Evolutionary conservation across 37 sponge, comb jelly and placozoan species (phyloP).

Genomic region (Beroe forskalii): DNA sequence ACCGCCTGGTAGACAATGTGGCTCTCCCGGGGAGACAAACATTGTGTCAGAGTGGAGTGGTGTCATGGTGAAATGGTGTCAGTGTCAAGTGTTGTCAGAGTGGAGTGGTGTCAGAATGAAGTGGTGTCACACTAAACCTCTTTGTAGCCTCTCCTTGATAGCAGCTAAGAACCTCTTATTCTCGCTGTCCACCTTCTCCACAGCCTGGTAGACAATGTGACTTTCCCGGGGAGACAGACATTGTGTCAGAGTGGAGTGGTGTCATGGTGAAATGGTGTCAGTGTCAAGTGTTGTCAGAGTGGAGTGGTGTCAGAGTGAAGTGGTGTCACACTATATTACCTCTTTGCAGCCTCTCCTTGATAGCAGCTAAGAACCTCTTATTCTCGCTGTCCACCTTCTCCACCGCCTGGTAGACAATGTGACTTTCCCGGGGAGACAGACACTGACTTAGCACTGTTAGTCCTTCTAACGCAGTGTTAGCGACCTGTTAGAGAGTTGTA

Average conservation of each 20-base stretch:
- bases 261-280: too few species aligned
- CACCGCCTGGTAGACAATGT: background rate
- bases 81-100: too few species aligned
- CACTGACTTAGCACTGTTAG: background rate
- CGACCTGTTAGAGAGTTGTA: background rate
- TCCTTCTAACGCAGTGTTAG: conserved; percentile 24
- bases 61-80: too few species aligned
- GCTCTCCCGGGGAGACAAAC: background rate
- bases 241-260: too few species aligned
- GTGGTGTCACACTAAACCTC: too few species aligned
- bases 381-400: conserved; percentile 3
- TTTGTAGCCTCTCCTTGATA: background rate
- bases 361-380: background rate
- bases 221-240: too few species aligned
- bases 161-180: background rate
- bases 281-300: too few species aligned
- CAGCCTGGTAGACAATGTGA: background rate
- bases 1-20: background rate
- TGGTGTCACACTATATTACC: too few species aligned
- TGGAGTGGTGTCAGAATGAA: too few species aligned
- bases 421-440: background rate
- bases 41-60: background rate
- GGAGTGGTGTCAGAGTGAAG: too few species aligned
- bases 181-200: background rate
- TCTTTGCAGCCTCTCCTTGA: background rate